These are phyloP conservation scores for Rhagologus leucostigma DNA, from an alignment of 2,113 vertebrate species.

Conservation along the genomic window DNA sequence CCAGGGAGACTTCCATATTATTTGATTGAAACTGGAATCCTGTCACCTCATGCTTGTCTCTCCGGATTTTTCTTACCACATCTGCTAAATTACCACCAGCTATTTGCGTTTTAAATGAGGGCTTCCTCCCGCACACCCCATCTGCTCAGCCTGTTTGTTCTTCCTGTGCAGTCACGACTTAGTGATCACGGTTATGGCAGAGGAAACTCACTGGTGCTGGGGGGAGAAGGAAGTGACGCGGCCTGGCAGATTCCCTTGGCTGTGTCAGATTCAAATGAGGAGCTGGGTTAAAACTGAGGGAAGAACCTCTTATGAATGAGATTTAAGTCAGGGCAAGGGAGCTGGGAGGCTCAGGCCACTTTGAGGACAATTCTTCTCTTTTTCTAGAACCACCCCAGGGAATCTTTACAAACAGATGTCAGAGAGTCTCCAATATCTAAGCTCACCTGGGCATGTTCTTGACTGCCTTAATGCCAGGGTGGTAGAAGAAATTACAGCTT, in stretches of 20 bases:
- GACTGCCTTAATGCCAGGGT: not conserved
- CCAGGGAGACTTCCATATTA: not conserved
- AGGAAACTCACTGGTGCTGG: not conserved
- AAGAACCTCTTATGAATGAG: not conserved
- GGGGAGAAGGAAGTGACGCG: not conserved
- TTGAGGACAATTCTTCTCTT: not conserved
- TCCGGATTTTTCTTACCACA: conserved; percentile 40
- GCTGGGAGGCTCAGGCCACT: not conserved
- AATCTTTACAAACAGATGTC: not conserved
- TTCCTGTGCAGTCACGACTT: conserved; percentile 67
- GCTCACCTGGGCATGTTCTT: not conserved
- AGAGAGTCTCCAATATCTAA: not conserved
- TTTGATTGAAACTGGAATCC: conserved; percentile 15
- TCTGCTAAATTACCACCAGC: conserved; percentile 59
- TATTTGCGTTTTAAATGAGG: conserved; percentile 62
- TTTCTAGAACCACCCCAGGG: not conserved
- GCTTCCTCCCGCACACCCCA: conserved; percentile 58
- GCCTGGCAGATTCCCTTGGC: not conserved
- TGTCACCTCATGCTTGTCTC: not conserved
- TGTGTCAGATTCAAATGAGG: not conserved
- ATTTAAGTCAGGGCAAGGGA: not conserved
- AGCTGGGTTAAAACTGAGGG: not conserved
- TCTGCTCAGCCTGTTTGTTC: conserved; percentile 71
- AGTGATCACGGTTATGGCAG: not conserved
- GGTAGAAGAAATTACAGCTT: not conserved